Evolutionary conservation across 2,888 invertebrate genomes (phyloP).

Genomic region (Crepidodera aurea): DNA sequence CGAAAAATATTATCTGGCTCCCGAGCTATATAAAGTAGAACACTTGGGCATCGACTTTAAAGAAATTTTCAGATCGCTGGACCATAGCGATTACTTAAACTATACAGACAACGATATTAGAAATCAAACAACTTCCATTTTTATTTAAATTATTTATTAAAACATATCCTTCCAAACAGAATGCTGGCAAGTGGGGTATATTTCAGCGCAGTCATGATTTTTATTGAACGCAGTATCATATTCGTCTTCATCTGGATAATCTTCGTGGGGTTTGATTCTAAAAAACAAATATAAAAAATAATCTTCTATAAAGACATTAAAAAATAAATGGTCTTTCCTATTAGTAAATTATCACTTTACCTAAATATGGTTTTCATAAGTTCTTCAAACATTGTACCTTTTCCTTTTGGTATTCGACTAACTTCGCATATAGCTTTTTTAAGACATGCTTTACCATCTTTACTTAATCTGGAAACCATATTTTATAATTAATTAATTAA

Average conservation of each 20-base stretch:
- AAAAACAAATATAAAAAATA: conserved; percentile 44
- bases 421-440: conserved; percentile 72
- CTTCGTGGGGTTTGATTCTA: conserved; percentile 63
- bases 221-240: conserved; percentile 62
- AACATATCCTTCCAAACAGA: conserved; percentile 47
- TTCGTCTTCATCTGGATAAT: conserved; percentile 53
- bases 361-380: conserved; percentile 72
- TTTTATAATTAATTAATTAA: background rate
- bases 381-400: conserved; percentile 71
- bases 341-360: too few relatives aligned
- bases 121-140: too few relatives aligned
- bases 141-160: conserved; percentile 24
- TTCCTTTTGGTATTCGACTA: conserved; percentile 62
- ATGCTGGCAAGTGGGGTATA: conserved; percentile 61
- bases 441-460: conserved; percentile 69
- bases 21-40: too few relatives aligned
- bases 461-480: conserved; percentile 52
- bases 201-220: conserved; percentile 60
- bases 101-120: too few relatives aligned
- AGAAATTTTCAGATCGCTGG: too few relatives aligned
- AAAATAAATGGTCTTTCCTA: too few relatives aligned
- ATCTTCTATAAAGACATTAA: background rate
- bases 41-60: too few relatives aligned
- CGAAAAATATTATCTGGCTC: too few relatives aligned
- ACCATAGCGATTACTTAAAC: too few relatives aligned